Percentiles rank a stretch among this genome's conserved stretches.
phyloP scores from a whole-genome alignment of 2,113 vertebrate genomes.

The Clarias gariepinus region DNA sequence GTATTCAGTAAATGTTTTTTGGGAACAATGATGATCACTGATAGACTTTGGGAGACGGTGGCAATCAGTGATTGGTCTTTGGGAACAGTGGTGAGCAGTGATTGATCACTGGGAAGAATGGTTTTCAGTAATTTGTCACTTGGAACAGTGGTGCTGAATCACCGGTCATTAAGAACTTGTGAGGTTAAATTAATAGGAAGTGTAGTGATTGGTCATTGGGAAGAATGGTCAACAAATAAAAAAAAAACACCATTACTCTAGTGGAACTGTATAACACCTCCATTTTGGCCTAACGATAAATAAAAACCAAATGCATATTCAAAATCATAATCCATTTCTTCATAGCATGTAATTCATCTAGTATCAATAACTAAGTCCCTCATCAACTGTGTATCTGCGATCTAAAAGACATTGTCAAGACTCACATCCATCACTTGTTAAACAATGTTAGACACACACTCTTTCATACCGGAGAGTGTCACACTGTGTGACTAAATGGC shows the following conservation, averaged over 20 bases:
- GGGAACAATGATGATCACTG: too few species aligned
- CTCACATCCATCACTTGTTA: not conserved
- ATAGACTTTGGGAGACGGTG: too few species aligned
- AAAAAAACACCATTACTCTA: not conserved
- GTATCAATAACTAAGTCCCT: not conserved
- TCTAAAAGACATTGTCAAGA: constrained; percentile 24
- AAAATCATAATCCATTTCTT: not conserved
- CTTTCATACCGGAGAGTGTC: not conserved
- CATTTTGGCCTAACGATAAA: not conserved
- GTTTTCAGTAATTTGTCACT: too few species aligned
- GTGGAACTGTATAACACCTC: not conserved
- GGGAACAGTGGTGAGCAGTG: too few species aligned
- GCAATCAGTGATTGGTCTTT: too few species aligned
- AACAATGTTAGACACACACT: not conserved
- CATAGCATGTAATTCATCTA: not conserved
- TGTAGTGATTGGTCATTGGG: too few species aligned
- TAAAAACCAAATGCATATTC: not conserved
- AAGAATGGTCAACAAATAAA: not conserved
- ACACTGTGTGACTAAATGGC: not conserved
- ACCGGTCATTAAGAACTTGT: too few species aligned
- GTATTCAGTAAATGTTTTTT: too few species aligned
- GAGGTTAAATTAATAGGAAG: too few species aligned
- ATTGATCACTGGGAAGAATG: too few species aligned
- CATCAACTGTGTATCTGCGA: not conserved
- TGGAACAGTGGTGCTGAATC: too few species aligned